These are phyloP conservation scores for Palloptera scutellata DNA, from an alignment of 2,888 invertebrate species.

Conservation along the genomic window DNA sequence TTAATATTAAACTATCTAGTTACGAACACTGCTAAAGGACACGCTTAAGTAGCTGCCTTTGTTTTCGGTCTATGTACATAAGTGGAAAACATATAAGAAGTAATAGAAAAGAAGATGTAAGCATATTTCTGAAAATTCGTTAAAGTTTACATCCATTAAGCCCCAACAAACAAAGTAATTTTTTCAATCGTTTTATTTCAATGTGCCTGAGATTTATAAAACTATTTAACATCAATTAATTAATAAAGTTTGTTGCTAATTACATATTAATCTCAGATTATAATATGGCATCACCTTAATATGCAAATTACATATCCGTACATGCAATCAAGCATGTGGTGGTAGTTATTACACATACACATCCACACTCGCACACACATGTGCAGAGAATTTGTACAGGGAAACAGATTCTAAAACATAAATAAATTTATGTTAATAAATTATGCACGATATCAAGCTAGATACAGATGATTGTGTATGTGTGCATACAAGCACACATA, in stretches of 20 bases:
- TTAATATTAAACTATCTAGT: no score
- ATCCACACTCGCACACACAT: background rate
- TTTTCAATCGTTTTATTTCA: background rate
- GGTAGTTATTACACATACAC: background rate
- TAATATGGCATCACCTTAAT: constrained; percentile 38
- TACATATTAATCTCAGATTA: constrained; percentile 52
- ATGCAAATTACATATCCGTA: constrained; percentile 44
- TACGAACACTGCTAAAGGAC: no score
- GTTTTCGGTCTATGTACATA: no score
- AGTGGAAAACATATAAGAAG: no score
- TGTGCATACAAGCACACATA: background rate
- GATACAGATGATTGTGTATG: background rate
- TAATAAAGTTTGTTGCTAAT: constrained; percentile 48
- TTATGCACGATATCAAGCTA: constrained; percentile 10
- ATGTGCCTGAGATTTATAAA: background rate
- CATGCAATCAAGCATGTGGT: background rate
- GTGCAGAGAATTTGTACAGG: background rate
- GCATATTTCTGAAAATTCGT: background rate
- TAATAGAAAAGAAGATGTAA: no score
- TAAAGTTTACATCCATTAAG: constrained; percentile 26
- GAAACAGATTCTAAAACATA: constrained; percentile 11
- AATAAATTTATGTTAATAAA: constrained; percentile 16
- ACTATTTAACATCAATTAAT: constrained; percentile 41
- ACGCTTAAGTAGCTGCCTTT: no score
- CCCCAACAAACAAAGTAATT: background rate